These are phyloP conservation scores for Catocala sponsa DNA, from an alignment of 2,888 invertebrate species.

Conservation along the genomic window DNA sequence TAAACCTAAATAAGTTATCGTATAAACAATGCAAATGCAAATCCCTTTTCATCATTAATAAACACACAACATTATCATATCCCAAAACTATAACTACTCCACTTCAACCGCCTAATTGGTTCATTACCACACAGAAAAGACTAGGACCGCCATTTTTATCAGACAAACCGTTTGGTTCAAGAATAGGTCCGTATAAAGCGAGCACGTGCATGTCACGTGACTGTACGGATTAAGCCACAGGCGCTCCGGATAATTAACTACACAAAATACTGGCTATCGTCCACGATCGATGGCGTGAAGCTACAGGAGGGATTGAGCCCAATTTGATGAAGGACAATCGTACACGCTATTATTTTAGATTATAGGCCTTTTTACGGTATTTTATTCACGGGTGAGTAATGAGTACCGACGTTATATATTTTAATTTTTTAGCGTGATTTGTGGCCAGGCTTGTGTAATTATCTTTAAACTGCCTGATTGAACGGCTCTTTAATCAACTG, in stretches of 20 bases:
- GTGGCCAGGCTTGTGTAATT: no score
- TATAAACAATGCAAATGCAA: no score
- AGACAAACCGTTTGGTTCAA: conserved; percentile 54
- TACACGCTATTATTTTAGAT: conserved; percentile 43
- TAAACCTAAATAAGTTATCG: no score
- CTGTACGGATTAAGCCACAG: conserved; percentile 80
- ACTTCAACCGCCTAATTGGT: conserved; percentile 45
- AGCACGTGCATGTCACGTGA: conserved; percentile 86
- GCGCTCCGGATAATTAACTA: conserved; percentile 84
- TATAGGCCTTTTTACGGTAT: conserved; percentile 10
- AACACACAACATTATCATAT: neutral
- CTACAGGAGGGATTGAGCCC: conserved; percentile 52
- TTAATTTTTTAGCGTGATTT: no score
- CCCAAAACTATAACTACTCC: conserved; percentile 12
- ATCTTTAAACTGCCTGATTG: no score
- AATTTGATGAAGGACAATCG: conserved; percentile 59
- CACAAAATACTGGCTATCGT: conserved; percentile 80
- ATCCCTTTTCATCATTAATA: no score
- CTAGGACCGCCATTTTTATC: conserved; percentile 26
- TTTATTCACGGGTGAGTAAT: no score
- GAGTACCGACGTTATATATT: no score
- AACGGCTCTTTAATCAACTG: no score
- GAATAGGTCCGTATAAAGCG: conserved; percentile 64
- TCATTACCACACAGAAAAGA: conserved; percentile 42
- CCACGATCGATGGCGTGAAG: conserved; percentile 70